Evolutionary conservation across 2,113 vertebrate genomes (phyloP), one percentile per base, ranked within the genome.

Genomic region (Cryptotis parvus): DNA sequence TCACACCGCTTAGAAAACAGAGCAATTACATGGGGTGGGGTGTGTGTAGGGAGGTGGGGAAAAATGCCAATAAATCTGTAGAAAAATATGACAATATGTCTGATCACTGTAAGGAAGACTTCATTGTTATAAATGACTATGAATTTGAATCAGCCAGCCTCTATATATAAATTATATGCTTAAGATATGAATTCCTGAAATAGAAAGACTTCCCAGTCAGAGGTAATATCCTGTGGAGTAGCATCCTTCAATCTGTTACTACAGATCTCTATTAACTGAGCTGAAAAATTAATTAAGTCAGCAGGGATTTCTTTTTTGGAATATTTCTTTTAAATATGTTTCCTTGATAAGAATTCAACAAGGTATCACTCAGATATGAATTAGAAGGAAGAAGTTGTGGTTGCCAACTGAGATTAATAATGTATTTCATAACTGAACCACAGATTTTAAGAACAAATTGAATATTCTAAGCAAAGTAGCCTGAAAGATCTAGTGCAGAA

Each of bases 301-400:
- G 69, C 45, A 88, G 31, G 24, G 55, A 84, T 84, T 94, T 91
- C 73, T n/a, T n/a, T n/a, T 94, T 81, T 86, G 70, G 37, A 63
- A 41, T 81, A 81, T 85, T 92, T 86, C 45, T n/a, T 88, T 39
- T 58, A 91, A 92, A 72, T 87, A 58, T 61, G 37, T 65, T 70
- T 81, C 52, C 72, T 89, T 84, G 41, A 72, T 88, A 91, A 91
- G 58, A 93, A 92, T 77, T 83, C n/a, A 87, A 49, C 14, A 92
- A 93, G 22, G 11, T 65, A 55, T 37, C 11, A 9, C 3, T 84
- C 61, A 82, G 61, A 9, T 58, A 72, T 77, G 65, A 86, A 89
- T 74, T 52, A 88, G 16, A 37, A 18, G 66, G 49, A 68, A 39
- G 11, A 65, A 24, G 27, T 2, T 49, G 45, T 77, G 16, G 33